These are phyloP conservation scores for Caloenas nicobarica DNA, from an alignment of 2,113 vertebrate species.

Conservation along the genomic window DNA sequence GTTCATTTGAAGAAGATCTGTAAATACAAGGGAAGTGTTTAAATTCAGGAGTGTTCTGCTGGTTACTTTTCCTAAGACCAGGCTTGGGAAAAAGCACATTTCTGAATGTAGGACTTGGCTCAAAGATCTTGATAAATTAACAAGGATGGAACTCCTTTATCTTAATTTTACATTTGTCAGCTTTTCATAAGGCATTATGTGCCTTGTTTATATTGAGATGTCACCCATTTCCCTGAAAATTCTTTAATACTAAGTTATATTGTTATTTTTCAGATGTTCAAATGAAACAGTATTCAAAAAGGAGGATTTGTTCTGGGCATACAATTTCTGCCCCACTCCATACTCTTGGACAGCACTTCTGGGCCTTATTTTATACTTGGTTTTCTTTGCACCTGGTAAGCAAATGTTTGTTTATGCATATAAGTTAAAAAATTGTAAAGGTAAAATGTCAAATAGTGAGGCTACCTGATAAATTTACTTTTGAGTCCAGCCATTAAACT, in stretches of 20 bases:
- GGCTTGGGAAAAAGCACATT: neutral
- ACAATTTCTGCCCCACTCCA: constrained; percentile 95
- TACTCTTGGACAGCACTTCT: constrained; percentile 93
- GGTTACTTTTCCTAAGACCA: neutral
- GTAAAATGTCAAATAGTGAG: neutral
- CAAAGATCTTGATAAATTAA: neutral
- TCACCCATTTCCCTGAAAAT: neutral
- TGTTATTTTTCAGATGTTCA: constrained; percentile 84
- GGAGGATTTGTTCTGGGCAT: constrained; percentile 89
- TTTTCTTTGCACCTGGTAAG: constrained; percentile 94
- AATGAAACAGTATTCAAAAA: constrained; percentile 84
- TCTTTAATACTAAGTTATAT: neutral
- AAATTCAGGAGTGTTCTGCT: neutral
- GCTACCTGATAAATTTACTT: neutral
- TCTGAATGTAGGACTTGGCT: neutral
- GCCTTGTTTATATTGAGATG: neutral
- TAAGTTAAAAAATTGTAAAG: neutral
- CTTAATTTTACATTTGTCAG: neutral
- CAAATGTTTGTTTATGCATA: rapidly evolving
- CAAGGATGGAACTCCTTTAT: neutral
- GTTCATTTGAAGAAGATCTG: neutral
- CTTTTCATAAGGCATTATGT: neutral
- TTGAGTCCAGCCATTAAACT: neutral
- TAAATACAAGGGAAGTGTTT: neutral
- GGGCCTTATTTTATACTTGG: constrained; percentile 90